Base-by-base conservation (phyloP, 2,888 invertebrate genomes). In the Rotaria macrura region DNA sequence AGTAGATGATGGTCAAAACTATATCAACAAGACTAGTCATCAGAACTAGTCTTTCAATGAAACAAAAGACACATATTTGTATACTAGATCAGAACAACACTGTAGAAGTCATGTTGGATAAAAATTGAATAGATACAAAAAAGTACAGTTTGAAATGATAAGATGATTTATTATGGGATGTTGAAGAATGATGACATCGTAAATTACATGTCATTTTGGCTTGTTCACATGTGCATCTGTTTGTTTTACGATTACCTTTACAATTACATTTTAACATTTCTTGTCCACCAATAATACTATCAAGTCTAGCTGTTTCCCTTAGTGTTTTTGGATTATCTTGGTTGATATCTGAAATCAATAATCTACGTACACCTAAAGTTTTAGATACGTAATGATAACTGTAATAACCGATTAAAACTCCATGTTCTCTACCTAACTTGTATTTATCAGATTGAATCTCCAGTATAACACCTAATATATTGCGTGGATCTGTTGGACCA, bases 401-500 rank as follows among this genome's bases (percentile, higher is more conserved):
- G 17, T 49, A 49, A 49, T 49, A 49, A 49, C 49, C 49, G 3
- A 17, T 9, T 17, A 49, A 17, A 17, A 49, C 17, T 17, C 49
- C 49, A 17, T 49, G 29, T 47, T 85, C 47, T 29, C 40, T 55
- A 20, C 29, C 85, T 40, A 85, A 83, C n/a, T 85, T 83, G 29
- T 85, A 85, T 38, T 43, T 49, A 55, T 85, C n/a, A 40, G 83
- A 38, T 65, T 84, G 57, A n/a, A 85, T 85, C 49, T 85, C 65
- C 34, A 65, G 65, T n/a, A 85, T 40, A 49, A 65, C 57, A 25
- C 54, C 85, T 23, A 85, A n/a, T 55, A 85, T 34, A 52, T 85
- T 85, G 49, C 65, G n/a, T 14, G 72, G 43, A 84, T 83, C 84
- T n/a, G 85, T 57, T 40, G 85, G 85, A 65, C 55, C 85, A 29